Percentiles rank a stretch among this genome's conserved stretches.
Conservation (phyloP, 92 coral and sea anemone genomes). For the Plumapathes pennacea region DNA sequence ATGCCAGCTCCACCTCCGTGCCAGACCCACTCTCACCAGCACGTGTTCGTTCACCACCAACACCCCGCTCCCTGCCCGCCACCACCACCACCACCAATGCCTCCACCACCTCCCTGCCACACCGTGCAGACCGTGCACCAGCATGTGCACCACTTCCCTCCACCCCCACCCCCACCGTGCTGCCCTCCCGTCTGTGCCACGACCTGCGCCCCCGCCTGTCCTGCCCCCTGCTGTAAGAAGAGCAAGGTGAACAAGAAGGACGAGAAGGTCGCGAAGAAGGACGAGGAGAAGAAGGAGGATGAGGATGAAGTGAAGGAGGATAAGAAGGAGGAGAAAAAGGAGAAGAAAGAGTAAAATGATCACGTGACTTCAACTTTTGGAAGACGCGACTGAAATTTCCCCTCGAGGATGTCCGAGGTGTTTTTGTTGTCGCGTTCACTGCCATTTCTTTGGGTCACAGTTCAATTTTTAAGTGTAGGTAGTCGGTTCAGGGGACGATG, state of each 20-base stretch:
- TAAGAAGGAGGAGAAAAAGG: conserved; percentile 14
- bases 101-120: conserved; percentile 65
- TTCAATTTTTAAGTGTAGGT: too few relatives aligned
- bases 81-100: conserved; percentile 72
- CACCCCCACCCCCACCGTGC: conserved; percentile 83
- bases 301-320: conserved; percentile 9
- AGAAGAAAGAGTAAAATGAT: conserved; percentile 22
- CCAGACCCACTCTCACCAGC: conserved; percentile 41
- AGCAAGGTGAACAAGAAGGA: background rate
- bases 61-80: conserved; percentile 85
- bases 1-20: conserved; percentile 65
- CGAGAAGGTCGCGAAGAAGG: background rate
- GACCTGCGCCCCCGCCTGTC: conserved; percentile 36
- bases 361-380: too few relatives aligned
- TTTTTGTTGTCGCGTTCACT: too few relatives aligned
- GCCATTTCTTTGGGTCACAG: too few relatives aligned
- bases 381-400: too few relatives aligned
- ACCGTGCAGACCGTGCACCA: conserved; percentile 59
- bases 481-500: too few relatives aligned
- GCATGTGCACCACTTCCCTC: conserved; percentile 67
- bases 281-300: conserved; percentile 3
- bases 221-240: conserved; percentile 39
- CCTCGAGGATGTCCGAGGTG: too few relatives aligned
- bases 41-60: conserved; percentile 49
- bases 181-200: conserved; percentile 62